These are phyloP conservation scores for Coracias cyanogaster DNA, from an alignment of 2,797 vertebrate genomes.

Conservation along the genomic window DNA sequence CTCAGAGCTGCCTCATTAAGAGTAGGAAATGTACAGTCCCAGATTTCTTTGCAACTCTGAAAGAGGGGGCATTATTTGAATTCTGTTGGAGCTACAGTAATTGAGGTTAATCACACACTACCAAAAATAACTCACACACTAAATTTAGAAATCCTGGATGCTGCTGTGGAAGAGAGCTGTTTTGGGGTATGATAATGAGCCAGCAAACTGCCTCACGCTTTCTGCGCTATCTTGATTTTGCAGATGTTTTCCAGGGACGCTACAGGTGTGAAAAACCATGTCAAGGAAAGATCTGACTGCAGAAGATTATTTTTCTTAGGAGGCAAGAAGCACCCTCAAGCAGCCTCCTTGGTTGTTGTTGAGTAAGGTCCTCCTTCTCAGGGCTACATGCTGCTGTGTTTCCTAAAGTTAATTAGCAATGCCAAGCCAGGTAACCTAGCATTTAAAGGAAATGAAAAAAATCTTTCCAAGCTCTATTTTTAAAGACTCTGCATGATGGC, in stretches of 20 bases:
- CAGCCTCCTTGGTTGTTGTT: not conserved
- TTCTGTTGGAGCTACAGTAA: conserved; percentile 28
- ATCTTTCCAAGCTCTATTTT: not conserved
- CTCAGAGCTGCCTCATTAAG: not conserved
- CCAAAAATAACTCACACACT: conserved; percentile 45
- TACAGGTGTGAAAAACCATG: not conserved
- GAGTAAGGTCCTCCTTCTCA: not conserved
- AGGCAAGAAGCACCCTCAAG: not conserved
- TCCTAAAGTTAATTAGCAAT: not conserved
- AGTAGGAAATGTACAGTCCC: not conserved
- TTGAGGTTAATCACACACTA: conserved; percentile 60
- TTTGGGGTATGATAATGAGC: not conserved
- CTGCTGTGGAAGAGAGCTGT: conserved; percentile 14
- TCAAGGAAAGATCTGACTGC: not conserved
- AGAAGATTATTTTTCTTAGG: not conserved
- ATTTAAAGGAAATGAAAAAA: not conserved
- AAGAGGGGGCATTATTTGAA: conserved; percentile 26
- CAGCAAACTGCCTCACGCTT: not conserved
- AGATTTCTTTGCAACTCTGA: conserved; percentile 7
- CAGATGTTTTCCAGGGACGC: conserved; percentile 27
- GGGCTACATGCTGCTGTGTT: not conserved
- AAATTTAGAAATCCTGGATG: conserved; percentile 51
- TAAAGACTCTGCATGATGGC: not conserved
- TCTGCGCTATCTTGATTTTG: not conserved
- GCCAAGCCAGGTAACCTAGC: not conserved